Evolutionary conservation across 2,113 vertebrate genomes (phyloP).

Genomic region (Crotophaga sulcirostris): DNA sequence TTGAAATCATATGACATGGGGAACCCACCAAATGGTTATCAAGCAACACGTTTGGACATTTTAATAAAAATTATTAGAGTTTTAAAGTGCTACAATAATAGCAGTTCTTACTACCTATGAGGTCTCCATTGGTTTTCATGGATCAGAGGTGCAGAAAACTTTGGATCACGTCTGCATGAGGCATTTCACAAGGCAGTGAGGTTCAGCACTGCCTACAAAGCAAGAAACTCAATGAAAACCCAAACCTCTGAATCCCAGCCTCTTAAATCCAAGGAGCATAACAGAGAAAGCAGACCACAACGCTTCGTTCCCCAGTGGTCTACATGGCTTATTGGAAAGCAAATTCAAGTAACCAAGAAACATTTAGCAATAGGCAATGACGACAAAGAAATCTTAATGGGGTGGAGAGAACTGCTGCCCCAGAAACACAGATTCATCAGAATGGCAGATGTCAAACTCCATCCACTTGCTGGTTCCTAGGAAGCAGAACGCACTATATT

Average conservation of each 20-base stretch:
- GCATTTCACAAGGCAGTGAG: not conserved
- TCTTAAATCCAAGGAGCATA: not conserved
- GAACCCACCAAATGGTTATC: not conserved
- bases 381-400: not conserved
- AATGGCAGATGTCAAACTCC: not conserved
- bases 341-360: not conserved
- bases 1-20: not conserved
- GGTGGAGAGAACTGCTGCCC: not conserved
- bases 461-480: not conserved
- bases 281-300: not conserved
- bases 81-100: not conserved
- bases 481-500: rapidly evolving
- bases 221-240: not conserved
- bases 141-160: not conserved
- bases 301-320: not conserved
- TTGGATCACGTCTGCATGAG: not conserved
- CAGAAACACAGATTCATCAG: not conserved
- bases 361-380: not conserved
- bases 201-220: not conserved
- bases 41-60: not conserved
- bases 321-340: not conserved
- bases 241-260: not conserved
- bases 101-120: not conserved
- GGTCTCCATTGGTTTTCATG: not conserved
- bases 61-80: not conserved